Evolutionary conservation across 2,113 vertebrate species (phyloP), one percentile per base, ranked within the genome.

Genomic region (Aldabrachelys gigantea): DNA sequence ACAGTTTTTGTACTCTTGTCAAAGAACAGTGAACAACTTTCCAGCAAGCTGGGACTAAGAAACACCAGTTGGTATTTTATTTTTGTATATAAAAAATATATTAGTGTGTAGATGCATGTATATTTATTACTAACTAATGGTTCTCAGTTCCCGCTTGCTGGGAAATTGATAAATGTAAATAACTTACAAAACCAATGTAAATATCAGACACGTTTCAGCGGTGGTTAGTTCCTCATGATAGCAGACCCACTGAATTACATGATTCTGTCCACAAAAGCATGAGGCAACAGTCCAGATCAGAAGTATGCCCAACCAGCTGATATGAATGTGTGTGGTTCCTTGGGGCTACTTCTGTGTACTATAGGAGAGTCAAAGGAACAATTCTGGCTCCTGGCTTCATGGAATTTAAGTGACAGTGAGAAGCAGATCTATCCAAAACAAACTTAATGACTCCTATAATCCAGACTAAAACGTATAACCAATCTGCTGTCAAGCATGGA

Each of bases 401-500:
- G 75, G 24, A 14, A 47, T 22, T 38, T 10, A 69, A 41, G 24
- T 76, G 41, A 47, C 41, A 27, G 24, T 25, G 75, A 44, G 65
- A n/a, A 76, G 24, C 41, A 24, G 12, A 5, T 76, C 11, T 44
- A 44, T 25, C 24, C 10, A 17, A 76, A 78, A 27, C 75, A 41
- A 47, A 47, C 22, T 13, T 76, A 76, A 41, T 44, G 72, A 44
- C 35, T 38, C 65, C 17, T 38, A 9, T 7, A 10, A 41, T 50
- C 35, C 1, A 1, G 62, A 44, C 54, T 35, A 0, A 22, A 56
- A 75, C 31, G 2, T 0, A 1, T 17, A 44, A 44, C 5, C 56
- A 57, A 1, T 17, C 5, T 52, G 1, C 59, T 44, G 59, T 50
- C 19, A 10, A 25, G 75, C 13, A 6, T 0, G 0, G 59, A 2